Evolutionary conservation across 1,140 invertebrate species (phyloP), one percentile per base, ranked within the genome.

Genomic region (Zaprionus ghesquierei): DNA sequence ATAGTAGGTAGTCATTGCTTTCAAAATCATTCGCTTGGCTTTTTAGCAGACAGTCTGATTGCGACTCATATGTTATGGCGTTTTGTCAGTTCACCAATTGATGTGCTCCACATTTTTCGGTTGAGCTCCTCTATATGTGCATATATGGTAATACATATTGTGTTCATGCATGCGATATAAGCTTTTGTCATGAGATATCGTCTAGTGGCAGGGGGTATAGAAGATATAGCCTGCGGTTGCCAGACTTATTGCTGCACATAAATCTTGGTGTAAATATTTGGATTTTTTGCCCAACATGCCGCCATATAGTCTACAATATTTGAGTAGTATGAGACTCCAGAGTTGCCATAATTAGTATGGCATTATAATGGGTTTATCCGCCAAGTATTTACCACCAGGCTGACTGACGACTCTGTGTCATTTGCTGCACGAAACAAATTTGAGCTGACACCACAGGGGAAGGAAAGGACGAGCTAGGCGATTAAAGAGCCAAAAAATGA

Each of bases 61-160:
- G 53, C n/a, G 54, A 60, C 60, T 69, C 69, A 72, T 81, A 70
- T 70, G 56, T 69, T 73, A 60, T 15, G n/a, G 20, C 15, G 25
- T 60, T 61, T 68, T 62, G 65, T 56, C 56, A 61, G 64, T 58
- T 50, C 54, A 44, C 49, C 31, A 74, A 50, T 62, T 69, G 41
- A 51, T 69, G 38, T 63, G 65, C 18, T 50, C 53, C 31, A 64
- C 27, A 61, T 61, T 54, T 38, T 54, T 49, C 5, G n/a, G n/a
- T n/a, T 8, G n/a, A 15, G 35, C 35, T 51, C 61, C 53, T 71
- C 13, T 69, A 71, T 75, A 81, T 86, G 82, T 70, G 72, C 81
- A 86, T 78, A 82, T 75, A 81, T 86, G 82, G 75, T 75, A 87
- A 86, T 78, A 82, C 63, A 69, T 82, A 86, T 86, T 79, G 74